Evolutionary conservation across 2,797 vertebrate species (phyloP).

Genomic region (Eulemur rubriventer): DNA sequence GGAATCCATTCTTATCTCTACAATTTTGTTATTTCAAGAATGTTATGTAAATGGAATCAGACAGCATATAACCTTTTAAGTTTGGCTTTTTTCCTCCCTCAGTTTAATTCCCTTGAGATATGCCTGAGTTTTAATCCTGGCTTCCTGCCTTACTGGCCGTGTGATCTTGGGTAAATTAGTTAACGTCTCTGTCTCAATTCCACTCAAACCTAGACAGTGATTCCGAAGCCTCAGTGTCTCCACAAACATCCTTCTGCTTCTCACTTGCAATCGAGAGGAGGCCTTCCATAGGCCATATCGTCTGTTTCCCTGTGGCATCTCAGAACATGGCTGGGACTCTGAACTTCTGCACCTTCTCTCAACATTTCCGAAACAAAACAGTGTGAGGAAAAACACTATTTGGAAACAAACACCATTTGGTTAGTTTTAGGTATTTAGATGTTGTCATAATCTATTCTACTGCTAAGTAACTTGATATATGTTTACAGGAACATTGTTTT

Average conservation of each 20-base stretch:
- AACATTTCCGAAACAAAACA: neutral
- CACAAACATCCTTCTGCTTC: neutral
- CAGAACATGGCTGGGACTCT: neutral
- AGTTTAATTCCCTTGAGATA: neutral
- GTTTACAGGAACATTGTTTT: slow-evolving; percentile 12
- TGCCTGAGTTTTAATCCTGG: neutral
- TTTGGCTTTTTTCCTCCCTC: neutral
- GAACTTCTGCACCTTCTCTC: neutral
- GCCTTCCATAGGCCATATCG: neutral
- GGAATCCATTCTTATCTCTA: neutral
- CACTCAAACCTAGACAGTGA: neutral
- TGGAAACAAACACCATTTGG: neutral
- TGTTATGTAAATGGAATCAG: neutral
- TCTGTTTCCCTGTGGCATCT: neutral
- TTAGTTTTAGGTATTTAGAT: neutral
- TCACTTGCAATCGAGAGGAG: neutral
- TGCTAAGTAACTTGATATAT: neutral
- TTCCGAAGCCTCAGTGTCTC: neutral
- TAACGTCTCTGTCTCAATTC: neutral
- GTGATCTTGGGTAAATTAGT: neutral
- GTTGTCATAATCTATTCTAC: slow-evolving; percentile 20
- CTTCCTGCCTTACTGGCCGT: neutral
- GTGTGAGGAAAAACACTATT: neutral
- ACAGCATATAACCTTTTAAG: neutral
- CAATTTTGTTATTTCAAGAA: neutral